Conservation (phyloP, 2,113 vertebrate genomes). For the Uropsilus gracilis region DNA sequence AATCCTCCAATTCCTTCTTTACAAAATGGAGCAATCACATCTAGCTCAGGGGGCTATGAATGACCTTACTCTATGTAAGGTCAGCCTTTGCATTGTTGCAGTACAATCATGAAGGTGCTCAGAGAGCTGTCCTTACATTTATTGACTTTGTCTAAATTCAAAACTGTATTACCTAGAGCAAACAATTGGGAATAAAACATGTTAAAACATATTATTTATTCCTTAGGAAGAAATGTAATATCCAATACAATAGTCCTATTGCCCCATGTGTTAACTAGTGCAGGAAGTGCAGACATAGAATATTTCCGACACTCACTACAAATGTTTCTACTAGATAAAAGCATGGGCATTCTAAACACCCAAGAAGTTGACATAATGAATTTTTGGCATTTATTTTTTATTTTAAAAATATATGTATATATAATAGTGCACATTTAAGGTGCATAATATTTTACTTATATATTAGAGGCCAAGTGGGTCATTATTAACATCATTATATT, state of each 20-base stretch:
- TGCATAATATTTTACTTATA: not conserved
- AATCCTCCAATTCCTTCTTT: not conserved
- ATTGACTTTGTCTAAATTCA: not conserved
- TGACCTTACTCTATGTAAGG: too few relatives aligned
- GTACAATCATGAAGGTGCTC: not conserved
- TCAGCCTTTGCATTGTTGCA: not conserved
- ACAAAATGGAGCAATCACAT: not conserved
- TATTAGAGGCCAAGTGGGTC: not conserved
- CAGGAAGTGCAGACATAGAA: rapidly evolving
- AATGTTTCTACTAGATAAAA: not conserved
- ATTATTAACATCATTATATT: not conserved
- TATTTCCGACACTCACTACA: not conserved
- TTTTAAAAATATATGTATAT: not conserved
- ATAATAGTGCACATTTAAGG: too few relatives aligned
- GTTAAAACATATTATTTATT: not conserved
- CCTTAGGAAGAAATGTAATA: not conserved
- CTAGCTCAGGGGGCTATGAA: not conserved
- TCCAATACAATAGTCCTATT: not conserved
- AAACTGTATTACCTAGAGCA: not conserved
- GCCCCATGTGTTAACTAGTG: not conserved
- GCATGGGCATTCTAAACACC: not conserved
- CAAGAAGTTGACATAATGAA: not conserved
- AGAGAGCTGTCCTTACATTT: not conserved
- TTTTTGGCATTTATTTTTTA: not conserved
- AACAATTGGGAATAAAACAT: not conserved